Percentiles rank a stretch among this genome's conserved stretches.
Conservation (phyloP, 2,888 invertebrate genomes). For the Cloeon dipterum region DNA sequence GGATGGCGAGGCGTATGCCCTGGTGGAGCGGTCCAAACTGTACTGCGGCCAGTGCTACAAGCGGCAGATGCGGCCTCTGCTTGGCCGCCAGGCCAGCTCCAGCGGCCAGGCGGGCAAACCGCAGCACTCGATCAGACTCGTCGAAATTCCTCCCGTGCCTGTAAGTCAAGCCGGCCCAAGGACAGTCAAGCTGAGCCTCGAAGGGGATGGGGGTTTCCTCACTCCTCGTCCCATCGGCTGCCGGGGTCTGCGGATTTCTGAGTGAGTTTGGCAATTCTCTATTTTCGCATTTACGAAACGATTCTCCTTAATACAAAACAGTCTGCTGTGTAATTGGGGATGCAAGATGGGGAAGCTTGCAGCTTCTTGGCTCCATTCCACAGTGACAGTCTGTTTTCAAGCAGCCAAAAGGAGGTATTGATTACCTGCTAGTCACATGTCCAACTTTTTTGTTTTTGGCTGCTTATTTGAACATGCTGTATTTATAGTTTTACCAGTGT, state of each 20-base stretch:
- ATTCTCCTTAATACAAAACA: too few species aligned
- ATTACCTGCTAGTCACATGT: not conserved
- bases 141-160: conserved; percentile 46
- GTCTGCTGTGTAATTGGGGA: conserved; percentile 37
- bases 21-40: conserved; percentile 71
- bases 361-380: conserved; percentile 43
- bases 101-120: conserved; percentile 20
- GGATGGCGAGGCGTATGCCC: conserved; percentile 77
- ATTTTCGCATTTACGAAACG: too few species aligned
- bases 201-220: conserved; percentile 19
- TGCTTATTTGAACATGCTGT: too few species aligned
- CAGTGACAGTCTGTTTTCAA: conserved; percentile 46
- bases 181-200: conserved; percentile 37
- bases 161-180: conserved; percentile 25
- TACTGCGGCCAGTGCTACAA: conserved; percentile 69
- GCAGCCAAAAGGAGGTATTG: conserved; percentile 12
- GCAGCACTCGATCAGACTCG: conserved; percentile 58
- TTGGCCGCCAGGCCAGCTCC: conserved; percentile 11
- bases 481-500: not conserved
- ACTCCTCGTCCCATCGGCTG: conserved; percentile 18
- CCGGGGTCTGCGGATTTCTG: conserved; percentile 43
- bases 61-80: conserved; percentile 37
- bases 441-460: conserved; percentile 3
- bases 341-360: conserved; percentile 43
- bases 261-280: conserved; percentile 24